Evolutionary conservation across 2,888 invertebrate genomes (phyloP).

Genomic region (Brachylomia viminalis): DNA sequence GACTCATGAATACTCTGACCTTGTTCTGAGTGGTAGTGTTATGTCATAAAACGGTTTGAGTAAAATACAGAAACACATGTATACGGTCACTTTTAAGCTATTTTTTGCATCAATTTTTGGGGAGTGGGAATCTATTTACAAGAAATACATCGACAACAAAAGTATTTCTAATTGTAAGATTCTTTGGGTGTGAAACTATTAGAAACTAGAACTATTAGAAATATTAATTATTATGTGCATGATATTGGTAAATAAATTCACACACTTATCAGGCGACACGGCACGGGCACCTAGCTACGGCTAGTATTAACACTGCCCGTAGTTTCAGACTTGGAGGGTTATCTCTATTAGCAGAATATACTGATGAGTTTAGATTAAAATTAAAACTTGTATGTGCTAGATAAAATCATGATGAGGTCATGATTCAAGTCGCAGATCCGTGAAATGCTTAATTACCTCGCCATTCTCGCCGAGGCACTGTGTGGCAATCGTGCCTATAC

Average conservation of each 20-base stretch:
- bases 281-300: not conserved
- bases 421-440: slow-evolving; percentile 54
- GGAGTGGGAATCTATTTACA: not conserved
- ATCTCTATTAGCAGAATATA: slow-evolving; percentile 30
- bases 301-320: slow-evolving; percentile 39
- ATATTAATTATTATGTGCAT: slow-evolving; percentile 1
- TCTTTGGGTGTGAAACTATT: not conserved
- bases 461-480: slow-evolving; percentile 46
- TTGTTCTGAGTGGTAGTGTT: slow-evolving; percentile 64
- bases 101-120: slow-evolving; percentile 17
- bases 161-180: not conserved
- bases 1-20: slow-evolving; percentile 60
- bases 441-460: slow-evolving; percentile 63
- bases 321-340: slow-evolving; percentile 22
- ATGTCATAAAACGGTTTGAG: slow-evolving; percentile 55
- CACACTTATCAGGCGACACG: slow-evolving; percentile 5
- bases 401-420: slow-evolving; percentile 55
- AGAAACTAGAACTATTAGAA: slow-evolving; percentile 8
- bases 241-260: not conserved
- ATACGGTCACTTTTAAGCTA: slow-evolving; percentile 24
- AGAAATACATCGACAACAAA: not conserved
- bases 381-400: slow-evolving; percentile 40
- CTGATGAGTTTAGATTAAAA: slow-evolving; percentile 39
- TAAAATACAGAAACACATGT: slow-evolving; percentile 37
- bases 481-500: slow-evolving; percentile 47